These are phyloP conservation scores for Thaumatotibia leucotreta DNA, from an alignment of 1,140 invertebrate species.

Conservation along the genomic window DNA sequence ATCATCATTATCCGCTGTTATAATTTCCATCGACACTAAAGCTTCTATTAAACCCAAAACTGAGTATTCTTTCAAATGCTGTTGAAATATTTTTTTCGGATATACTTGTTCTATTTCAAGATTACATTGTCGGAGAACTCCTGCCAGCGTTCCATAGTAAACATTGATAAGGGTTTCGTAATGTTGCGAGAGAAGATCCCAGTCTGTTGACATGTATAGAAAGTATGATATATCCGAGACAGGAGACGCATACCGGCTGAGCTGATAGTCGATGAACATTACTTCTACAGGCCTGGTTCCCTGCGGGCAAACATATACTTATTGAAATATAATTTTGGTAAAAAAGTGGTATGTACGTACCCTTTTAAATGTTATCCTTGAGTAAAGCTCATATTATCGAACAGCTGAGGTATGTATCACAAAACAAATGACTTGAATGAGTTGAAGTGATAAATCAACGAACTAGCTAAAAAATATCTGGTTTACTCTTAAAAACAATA, in stretches of 20 bases:
- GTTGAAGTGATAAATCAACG: no score
- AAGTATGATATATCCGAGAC: conserved; percentile 78
- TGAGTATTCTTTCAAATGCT: conserved; percentile 49
- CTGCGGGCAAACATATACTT: conserved; percentile 29
- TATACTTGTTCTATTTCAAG: conserved; percentile 64
- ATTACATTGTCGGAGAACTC: conserved; percentile 55
- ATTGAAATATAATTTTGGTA: no score
- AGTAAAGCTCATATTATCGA: no score
- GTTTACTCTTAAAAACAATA: no score
- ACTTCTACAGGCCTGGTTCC: conserved; percentile 51
- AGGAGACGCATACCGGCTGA: conserved; percentile 77
- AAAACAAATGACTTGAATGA: no score
- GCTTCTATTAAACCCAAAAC: conserved; percentile 55
- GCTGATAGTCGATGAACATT: conserved; percentile 78
- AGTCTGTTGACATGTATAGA: conserved; percentile 76
- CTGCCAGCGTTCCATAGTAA: conserved; percentile 76
- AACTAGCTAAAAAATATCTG: no score
- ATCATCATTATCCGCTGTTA: conserved; percentile 49
- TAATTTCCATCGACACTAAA: conserved; percentile 60
- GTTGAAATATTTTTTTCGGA: conserved; percentile 59
- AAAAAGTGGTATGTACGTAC: no score
- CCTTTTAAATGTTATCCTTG: no score
- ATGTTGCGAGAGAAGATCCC: conserved; percentile 63
- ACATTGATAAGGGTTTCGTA: conserved; percentile 70
- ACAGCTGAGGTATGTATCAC: no score